A percentile compares a stretch with the other conserved stretches of the same genome.
phyloP scores from a whole-genome alignment of 2,888 invertebrate species.

The Entomobrya proxima region DNA sequence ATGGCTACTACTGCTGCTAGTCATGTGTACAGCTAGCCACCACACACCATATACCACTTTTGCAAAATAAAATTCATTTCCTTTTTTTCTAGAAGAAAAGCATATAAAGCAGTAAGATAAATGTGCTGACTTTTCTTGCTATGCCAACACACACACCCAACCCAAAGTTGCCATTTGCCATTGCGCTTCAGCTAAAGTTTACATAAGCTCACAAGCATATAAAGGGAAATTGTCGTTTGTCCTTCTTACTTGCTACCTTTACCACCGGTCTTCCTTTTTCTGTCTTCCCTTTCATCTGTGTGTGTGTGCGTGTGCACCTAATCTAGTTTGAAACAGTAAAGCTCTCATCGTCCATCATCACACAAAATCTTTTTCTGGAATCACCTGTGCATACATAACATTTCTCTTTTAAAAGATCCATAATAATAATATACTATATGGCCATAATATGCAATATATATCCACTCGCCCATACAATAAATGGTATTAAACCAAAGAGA shows the following conservation, averaged over 20 bases:
- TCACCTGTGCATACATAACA: conserved; percentile 54
- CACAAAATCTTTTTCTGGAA: conserved; percentile 52
- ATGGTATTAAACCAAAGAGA: not conserved
- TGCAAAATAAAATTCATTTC: too few relatives aligned
- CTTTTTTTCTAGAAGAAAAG: too few relatives aligned
- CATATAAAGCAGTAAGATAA: conserved; percentile 16
- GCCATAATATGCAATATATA: not conserved
- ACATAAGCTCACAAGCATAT: not conserved
- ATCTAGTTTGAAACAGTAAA: conserved; percentile 65
- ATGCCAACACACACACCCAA: too few relatives aligned
- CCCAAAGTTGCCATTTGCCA: too few relatives aligned
- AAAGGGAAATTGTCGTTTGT: not conserved
- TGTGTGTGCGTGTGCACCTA: conserved; percentile 20
- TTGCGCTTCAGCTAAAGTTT: not conserved
- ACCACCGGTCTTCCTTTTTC: conserved; percentile 7
- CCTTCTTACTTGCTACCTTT: not conserved
- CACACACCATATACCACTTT: too few relatives aligned
- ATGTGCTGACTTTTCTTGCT: conserved; percentile 22
- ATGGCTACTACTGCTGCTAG: not conserved
- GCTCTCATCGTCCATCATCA: conserved; percentile 64
- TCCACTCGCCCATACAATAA: not conserved
- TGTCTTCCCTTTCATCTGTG: conserved; percentile 7
- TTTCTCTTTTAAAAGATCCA: too few relatives aligned
- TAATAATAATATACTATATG: too few relatives aligned
- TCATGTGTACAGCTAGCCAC: too few relatives aligned